Conservation (phyloP, 2,797 vertebrate genomes). For the Cyprinodon diabolis region DNA sequence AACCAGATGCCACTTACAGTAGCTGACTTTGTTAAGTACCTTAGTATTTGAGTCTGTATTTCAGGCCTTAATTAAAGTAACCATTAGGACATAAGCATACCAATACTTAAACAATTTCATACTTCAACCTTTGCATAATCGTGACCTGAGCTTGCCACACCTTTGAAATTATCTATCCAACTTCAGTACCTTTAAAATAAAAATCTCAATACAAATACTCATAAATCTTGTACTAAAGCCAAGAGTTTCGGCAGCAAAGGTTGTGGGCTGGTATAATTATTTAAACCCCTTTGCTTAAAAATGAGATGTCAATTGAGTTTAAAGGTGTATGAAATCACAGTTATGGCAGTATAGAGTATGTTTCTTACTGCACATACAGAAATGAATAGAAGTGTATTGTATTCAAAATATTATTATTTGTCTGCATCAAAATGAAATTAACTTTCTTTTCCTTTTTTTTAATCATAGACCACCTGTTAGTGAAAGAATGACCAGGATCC, state of each 20-base stretch:
- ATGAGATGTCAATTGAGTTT: neutral
- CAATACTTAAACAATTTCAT: neutral
- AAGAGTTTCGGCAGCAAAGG: neutral
- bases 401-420: neutral
- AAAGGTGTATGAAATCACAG: neutral
- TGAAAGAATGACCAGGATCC: conserved; percentile 79
- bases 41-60: no score
- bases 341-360: neutral
- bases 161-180: neutral
- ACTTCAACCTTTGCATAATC: neutral
- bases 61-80: no score
- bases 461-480: conserved; percentile 81
- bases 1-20: no score
- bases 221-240: neutral
- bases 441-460: conserved; percentile 14
- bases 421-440: neutral
- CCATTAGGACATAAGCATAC: neutral
- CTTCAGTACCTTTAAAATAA: neutral
- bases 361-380: neutral
- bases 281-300: neutral
- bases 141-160: neutral
- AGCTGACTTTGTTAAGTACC: no score
- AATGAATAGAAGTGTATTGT: neutral
- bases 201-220: neutral
- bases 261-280: neutral